Evolutionary conservation across 2,888 invertebrate genomes (phyloP).

Genomic region (Anaspis maculata): DNA sequence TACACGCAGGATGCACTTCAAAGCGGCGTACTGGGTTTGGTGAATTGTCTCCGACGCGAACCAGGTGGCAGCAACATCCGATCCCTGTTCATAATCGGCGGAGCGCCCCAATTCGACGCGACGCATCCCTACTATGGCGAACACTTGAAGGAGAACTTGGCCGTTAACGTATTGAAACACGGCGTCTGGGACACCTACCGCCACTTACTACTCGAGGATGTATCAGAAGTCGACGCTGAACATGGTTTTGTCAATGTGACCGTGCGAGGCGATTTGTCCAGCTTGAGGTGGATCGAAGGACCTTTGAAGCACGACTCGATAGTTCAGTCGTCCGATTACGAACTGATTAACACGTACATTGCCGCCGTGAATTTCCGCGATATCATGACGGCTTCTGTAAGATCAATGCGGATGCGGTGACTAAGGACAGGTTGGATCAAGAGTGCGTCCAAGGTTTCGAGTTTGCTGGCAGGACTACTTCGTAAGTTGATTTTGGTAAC

Average conservation of each 20-base stretch:
- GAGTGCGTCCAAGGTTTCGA: slow-evolving; percentile 64
- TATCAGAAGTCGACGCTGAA: slow-evolving; percentile 43
- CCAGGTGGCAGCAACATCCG: slow-evolving; percentile 41
- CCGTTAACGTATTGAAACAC: no score
- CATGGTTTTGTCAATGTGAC: slow-evolving; percentile 74
- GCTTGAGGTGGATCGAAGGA: slow-evolving; percentile 78
- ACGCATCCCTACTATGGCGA: no score
- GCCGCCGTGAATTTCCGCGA: slow-evolving; percentile 83
- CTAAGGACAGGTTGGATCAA: slow-evolving; percentile 54
- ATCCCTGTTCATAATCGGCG: slow-evolving; percentile 51
- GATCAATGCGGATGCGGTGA: slow-evolving; percentile 77
- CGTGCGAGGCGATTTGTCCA: no score
- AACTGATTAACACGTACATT: neutral
- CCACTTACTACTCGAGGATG: slow-evolving; percentile 53
- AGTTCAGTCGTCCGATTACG: no score
- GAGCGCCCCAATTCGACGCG: no score
- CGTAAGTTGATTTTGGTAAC: neutral
- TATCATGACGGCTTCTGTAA: slow-evolving; percentile 87
- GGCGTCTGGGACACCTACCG: no score
- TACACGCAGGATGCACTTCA: slow-evolving; percentile 54
- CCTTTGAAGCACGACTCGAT: slow-evolving; percentile 22
- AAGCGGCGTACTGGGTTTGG: slow-evolving; percentile 73
- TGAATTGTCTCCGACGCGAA: slow-evolving; percentile 60
- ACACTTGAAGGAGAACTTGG: no score
- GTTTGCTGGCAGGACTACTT: no score